These are phyloP conservation scores for Penaeus japonicus DNA, from an alignment of 1,140 invertebrate genomes.

Conservation along the genomic window DNA sequence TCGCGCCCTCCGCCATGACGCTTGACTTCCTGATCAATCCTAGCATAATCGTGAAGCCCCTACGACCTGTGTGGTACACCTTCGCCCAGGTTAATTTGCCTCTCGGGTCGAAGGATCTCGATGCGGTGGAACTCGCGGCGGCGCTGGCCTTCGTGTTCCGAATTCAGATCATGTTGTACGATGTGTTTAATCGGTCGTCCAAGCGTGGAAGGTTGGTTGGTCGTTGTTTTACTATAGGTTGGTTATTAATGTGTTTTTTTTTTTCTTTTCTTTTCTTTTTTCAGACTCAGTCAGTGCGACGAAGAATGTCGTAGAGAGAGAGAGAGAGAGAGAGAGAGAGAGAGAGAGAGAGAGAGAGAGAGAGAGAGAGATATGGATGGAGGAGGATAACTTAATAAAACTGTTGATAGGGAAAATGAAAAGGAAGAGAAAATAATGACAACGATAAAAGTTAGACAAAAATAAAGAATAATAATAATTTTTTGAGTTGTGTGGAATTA, in stretches of 20 bases:
- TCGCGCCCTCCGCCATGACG: constrained; percentile 6
- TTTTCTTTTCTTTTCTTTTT: too few relatives aligned
- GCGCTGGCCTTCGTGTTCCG: constrained; percentile 10
- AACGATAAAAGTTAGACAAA: too few relatives aligned
- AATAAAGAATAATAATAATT: too few relatives aligned
- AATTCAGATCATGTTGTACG: constrained; percentile 33
- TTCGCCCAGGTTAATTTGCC: neutral
- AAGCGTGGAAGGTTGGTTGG: neutral
- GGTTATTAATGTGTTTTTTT: neutral
- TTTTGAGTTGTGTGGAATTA: too few relatives aligned
- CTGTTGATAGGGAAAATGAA: too few relatives aligned
- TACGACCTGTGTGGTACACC: constrained; percentile 27
- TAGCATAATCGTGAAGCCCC: constrained; percentile 4
- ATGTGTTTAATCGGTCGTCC: constrained; percentile 18
- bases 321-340: neutral
- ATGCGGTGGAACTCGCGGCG: neutral
- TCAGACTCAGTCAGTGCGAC: too few relatives aligned
- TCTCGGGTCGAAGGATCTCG: neutral
- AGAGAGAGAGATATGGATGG: too few relatives aligned
- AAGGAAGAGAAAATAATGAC: too few relatives aligned
- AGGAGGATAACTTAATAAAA: too few relatives aligned
- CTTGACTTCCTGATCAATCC: constrained; percentile 30
- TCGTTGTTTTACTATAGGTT: neutral
- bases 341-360: neutral
- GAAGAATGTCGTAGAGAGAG: too few relatives aligned